These are phyloP conservation scores for Zaprionus gabonicus DNA, from an alignment of 1,140 invertebrate species.

Conservation along the genomic window DNA sequence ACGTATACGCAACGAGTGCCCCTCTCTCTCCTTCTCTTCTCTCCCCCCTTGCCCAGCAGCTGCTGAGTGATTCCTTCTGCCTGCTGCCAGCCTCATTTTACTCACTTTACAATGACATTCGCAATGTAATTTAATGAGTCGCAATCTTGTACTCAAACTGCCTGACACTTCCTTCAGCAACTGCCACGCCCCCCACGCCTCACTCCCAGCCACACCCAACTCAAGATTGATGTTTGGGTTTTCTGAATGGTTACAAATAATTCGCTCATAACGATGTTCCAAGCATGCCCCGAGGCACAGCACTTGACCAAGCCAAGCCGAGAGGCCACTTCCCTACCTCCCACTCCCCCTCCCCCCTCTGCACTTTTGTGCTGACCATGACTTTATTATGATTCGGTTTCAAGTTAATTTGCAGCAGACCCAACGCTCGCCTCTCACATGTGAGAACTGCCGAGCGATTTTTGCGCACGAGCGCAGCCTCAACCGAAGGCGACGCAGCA, in stretches of 20 bases:
- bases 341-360: background rate
- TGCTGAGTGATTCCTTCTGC: conserved; percentile 17
- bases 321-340: background rate
- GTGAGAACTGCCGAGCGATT: conserved; percentile 56
- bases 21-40: background rate
- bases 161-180: conserved; percentile 71
- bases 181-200: background rate
- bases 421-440: conserved; percentile 19
- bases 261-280: conserved; percentile 43
- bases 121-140: conserved; percentile 83
- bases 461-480: conserved; percentile 73
- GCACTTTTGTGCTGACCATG: conserved; percentile 72
- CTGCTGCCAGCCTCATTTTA: conserved; percentile 53
- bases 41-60: background rate
- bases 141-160: conserved; percentile 80
- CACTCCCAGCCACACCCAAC: conserved; percentile 8
- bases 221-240: conserved; percentile 25
- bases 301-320: background rate
- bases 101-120: conserved; percentile 82
- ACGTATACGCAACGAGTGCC: conserved; percentile 54
- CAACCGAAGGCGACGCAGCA: conserved; percentile 53
- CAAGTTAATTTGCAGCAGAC: conserved; percentile 72
- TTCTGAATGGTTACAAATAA: conserved; percentile 42
- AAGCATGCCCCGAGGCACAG: background rate
- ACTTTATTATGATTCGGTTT: conserved; percentile 69